phyloP scores from a whole-genome alignment of 2,888 invertebrate genomes.

The Himalopsyche anomala region DNA sequence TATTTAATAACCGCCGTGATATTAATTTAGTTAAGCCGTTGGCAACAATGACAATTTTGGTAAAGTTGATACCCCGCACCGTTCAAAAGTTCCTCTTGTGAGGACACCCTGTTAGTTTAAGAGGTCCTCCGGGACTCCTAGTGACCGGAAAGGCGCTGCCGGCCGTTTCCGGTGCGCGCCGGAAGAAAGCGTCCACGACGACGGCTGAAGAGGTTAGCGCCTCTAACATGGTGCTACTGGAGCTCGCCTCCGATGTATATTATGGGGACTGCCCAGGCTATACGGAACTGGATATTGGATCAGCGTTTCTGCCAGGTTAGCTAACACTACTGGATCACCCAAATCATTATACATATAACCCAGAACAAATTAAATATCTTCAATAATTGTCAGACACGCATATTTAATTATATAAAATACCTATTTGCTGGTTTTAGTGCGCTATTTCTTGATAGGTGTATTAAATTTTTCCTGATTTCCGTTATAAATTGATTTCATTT shows the following conservation, averaged over 20 bases:
- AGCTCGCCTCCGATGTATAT: constrained; percentile 85
- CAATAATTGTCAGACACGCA: too few species aligned
- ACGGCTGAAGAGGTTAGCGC: constrained; percentile 72
- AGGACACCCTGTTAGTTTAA: constrained; percentile 5
- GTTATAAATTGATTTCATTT: too few species aligned
- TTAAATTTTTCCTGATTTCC: too few species aligned
- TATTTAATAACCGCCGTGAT: constrained; percentile 7
- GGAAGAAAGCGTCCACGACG: constrained; percentile 64
- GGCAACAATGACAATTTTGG: constrained; percentile 31
- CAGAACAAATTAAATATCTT: too few species aligned
- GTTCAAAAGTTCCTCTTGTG: constrained; percentile 19
- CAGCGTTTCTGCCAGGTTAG: constrained; percentile 67
- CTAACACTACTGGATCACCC: neutral
- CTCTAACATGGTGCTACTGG: constrained; percentile 86
- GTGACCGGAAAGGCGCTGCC: constrained; percentile 43
- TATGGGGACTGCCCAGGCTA: constrained; percentile 80
- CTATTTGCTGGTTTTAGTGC: too few species aligned
- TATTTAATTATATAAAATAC: too few species aligned
- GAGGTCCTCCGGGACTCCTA: constrained; percentile 31
- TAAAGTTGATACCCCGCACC: neutral
- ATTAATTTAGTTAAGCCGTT: neutral
- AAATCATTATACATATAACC: too few species aligned
- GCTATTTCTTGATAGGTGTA: too few species aligned
- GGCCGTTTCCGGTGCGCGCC: constrained; percentile 46
- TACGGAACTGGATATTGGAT: constrained; percentile 69